A percentile compares a stretch with the other conserved stretches of the same genome.
Evolutionary conservation across 2,888 invertebrate species (phyloP).

Genomic region (Anthophora plumipes): DNA sequence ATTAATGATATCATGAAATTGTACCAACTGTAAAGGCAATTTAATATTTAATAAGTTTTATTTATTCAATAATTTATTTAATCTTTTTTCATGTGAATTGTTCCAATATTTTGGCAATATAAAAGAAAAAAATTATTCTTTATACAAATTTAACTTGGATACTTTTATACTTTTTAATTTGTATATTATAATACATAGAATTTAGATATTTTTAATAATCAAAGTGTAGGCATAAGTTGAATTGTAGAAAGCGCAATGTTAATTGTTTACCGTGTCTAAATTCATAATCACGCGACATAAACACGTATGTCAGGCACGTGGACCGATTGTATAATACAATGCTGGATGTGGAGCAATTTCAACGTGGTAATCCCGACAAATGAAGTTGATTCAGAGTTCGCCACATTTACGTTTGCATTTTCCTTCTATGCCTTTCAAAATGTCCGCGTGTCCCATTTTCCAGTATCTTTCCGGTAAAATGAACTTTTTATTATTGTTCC

Average conservation of each 20-base stretch:
- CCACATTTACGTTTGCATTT: slow-evolving; percentile 35
- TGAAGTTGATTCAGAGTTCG: slow-evolving; percentile 65
- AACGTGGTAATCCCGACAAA: slow-evolving; percentile 45
- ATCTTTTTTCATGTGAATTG: no score
- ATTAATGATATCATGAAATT: no score
- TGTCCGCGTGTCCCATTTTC: not conserved
- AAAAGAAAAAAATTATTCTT: no score
- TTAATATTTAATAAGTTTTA: no score
- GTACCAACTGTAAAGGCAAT: no score
- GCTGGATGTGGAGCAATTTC: slow-evolving; percentile 37
- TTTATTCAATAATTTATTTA: no score
- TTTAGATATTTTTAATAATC: not conserved
- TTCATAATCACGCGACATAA: slow-evolving; percentile 27
- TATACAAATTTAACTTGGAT: no score
- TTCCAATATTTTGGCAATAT: no score
- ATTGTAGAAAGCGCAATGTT: not conserved
- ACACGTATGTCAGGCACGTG: not conserved
- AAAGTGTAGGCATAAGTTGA: no score
- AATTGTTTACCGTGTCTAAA: slow-evolving; percentile 1
- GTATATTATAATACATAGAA: no score
- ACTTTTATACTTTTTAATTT: no score
- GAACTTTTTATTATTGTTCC: not conserved
- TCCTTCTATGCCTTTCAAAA: not conserved
- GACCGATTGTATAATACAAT: not conserved
- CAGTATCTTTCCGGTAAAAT: not conserved